Evolutionary conservation across 2,113 vertebrate species (phyloP), one percentile per base, ranked within the genome.

Genomic region (Lepus timidus): DNA sequence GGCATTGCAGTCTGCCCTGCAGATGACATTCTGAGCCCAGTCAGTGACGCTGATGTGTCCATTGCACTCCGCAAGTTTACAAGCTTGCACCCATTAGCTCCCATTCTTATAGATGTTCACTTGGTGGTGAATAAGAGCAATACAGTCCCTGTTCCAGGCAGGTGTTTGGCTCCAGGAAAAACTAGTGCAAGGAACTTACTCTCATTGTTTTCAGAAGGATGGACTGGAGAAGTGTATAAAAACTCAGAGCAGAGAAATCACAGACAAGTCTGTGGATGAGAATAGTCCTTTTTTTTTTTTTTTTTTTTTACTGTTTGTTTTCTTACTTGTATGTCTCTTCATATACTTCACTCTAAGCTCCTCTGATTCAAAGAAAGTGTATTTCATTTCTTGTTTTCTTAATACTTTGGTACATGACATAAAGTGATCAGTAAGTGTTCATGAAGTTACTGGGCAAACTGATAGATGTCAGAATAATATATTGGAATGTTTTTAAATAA

Each of bases 21-120:
- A 99, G 6, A 99, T 99, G 91, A 99, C 99, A n/a, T 99, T 99
- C 88, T 99, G 99, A 97, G 99, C 99, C 99, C 99, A 99, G 98
- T 99, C 44, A 44, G 44, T 44, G 6, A 44, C 44, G 44, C 44
- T 44, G 44, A 44, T 44, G 44, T 44, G 44, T 44, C 44, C 44
- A 44, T 7, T 44, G 44, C 7, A 44, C 44, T 44, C 44, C 44
- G 7, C 7, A 44, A 8, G 44, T 44, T 44, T 44, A 44, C 6
- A 44, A 44, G 44, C 44, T 44, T 44, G 44, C 44, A 7, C 44
- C 44, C 44, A 44, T 44, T 44, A 44, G 44, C 44, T 44, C 44
- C 44, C 44, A 44, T 44, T 44, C 44, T 44, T 44, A 44, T 44
- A 44, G 44, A 44, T 44, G 44, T 44, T 44, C 44, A 44, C 7